These are phyloP conservation scores for Hesperophylax magnus DNA, from an alignment of 1,140 invertebrate genomes.

Conservation along the genomic window DNA sequence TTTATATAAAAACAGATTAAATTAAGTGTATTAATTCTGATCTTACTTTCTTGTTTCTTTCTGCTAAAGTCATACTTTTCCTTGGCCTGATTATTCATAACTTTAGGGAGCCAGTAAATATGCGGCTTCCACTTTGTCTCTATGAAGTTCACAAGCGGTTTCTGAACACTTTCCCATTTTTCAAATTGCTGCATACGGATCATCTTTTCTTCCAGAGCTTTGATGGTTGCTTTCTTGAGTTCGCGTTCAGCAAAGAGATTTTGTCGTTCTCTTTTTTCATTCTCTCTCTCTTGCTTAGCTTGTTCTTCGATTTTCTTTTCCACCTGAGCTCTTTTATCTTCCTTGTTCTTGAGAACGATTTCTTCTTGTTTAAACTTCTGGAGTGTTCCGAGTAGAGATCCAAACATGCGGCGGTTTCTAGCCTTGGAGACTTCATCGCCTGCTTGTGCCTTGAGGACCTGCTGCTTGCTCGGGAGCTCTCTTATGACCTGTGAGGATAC, in stretches of 20 bases:
- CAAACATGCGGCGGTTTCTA: conserved; percentile 95
- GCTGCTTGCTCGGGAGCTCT: conserved; percentile 66
- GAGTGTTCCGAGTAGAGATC: conserved; percentile 91
- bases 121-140: conserved; percentile 88
- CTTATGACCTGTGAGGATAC: conserved; percentile 66
- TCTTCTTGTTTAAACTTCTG: conserved; percentile 97
- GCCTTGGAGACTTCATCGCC: conserved; percentile 87
- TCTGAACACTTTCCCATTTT: conserved; percentile 87
- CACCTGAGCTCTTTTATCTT: conserved; percentile 81
- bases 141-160: conserved; percentile 86
- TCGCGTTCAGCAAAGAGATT: conserved; percentile 89
- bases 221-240: conserved; percentile 90
- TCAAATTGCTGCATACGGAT: conserved; percentile 89
- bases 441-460: conserved; percentile 80
- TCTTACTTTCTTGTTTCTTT: conserved; percentile 72
- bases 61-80: conserved; percentile 68
- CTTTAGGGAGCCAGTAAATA: conserved; percentile 90
- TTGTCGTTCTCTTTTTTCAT: conserved; percentile 86
- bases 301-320: conserved; percentile 95
- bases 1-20: too few relatives aligned
- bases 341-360: conserved; percentile 86
- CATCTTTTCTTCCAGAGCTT: conserved; percentile 92
- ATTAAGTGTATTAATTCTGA: background rate
- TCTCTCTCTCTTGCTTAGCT: conserved; percentile 88
- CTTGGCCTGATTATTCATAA: conserved; percentile 71